Evolutionary conservation across 1,140 invertebrate species (phyloP).

Genomic region (Rhopalosiphum maidis): DNA sequence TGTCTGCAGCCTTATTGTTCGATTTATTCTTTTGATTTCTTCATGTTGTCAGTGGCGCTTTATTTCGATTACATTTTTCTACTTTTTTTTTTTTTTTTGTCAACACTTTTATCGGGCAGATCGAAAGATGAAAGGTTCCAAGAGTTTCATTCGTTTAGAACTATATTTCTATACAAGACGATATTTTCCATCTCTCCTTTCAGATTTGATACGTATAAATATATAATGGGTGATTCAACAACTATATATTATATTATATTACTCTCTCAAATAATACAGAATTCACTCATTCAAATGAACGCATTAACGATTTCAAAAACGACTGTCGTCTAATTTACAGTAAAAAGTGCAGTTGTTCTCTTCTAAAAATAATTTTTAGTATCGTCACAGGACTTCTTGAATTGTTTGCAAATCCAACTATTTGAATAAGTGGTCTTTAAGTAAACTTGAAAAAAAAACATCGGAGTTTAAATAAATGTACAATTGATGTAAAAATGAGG

Average conservation of each 20-base stretch:
- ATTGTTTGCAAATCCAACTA: no score
- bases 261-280: neutral
- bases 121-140: neutral
- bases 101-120: neutral
- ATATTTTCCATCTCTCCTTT: no score
- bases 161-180: neutral
- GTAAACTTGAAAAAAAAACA: neutral
- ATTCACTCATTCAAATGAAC: no score
- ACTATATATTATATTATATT: neutral
- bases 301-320: no score
- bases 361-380: no score
- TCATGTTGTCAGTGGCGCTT: no score
- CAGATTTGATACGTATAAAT: no score
- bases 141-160: neutral
- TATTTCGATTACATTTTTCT: neutral
- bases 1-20: neutral
- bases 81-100: neutral
- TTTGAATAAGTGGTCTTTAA: no score
- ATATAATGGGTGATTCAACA: neutral
- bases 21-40: neutral
- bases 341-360: no score
- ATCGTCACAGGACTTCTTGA: no score
- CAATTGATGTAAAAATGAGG: no score
- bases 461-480: neutral
- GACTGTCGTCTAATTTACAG: no score